Base-by-base conservation (phyloP, 1,140 invertebrate genomes). In the Neodiprion lecontei region DNA sequence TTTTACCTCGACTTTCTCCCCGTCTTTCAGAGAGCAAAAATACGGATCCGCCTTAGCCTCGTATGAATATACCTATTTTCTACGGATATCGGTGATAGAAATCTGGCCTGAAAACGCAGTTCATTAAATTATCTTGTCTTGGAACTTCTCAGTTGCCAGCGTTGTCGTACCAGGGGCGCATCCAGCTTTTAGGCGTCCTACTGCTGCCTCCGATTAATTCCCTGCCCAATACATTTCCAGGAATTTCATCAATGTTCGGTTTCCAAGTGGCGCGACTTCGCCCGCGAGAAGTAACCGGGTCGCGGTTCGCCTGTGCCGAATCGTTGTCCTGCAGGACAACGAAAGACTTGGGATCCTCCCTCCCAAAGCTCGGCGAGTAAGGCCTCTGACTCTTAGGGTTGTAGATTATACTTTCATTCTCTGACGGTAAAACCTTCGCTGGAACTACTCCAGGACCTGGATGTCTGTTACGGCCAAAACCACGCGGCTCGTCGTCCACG, bases 141-240 rank as follows among this genome's bases (percentile, higher is more conserved):
- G 8, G 53, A 17, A 61, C 9, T 12, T 61, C 4, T 61, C 53
- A 61, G n/a, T 61, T 17, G n/a, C 53, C 53, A 9, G 7, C 53
- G 9, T 81, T 87, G 66, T 88, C 87, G 73, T 88, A 88, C 87
- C 87, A 88, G 0, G 86, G 84, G 61, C 85, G 85, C 87, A 88
- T 88, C 87, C 87, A 88, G 68, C 85, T 87, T 0, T 86, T 76
- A 17, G 86, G 82, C 14, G 85, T 82, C 78, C 79, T 78, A 61
- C 82, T 82, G 70, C 78, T 80, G 1, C 72, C 69, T 11, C 79
- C 77, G 48, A 75, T 75, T 50, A 69, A 77, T 66, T 81, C 77
- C 17, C 73, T 28, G 21, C 61, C 70, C 23, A n/a, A 80, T 11
- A 71, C 72, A 61, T 69, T 80, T 53, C 75, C 47, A 61, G 21